Evolutionary conservation across 2,113 vertebrate genomes (phyloP).

Genomic region (Origma solitaria): DNA sequence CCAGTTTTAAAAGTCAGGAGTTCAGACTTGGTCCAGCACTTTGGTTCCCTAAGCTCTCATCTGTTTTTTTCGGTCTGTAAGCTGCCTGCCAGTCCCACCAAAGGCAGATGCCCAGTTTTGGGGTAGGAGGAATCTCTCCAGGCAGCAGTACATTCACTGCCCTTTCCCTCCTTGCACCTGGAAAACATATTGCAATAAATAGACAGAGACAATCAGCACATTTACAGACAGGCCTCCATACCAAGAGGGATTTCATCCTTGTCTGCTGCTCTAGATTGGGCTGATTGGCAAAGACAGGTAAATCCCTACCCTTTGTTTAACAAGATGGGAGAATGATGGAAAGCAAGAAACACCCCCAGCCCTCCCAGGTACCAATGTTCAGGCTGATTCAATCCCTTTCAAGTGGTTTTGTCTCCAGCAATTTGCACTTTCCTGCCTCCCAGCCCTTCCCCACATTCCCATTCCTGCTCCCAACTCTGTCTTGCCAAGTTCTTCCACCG

Average conservation of each 20-base stretch:
- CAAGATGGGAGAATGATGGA: neutral
- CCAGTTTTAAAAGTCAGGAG: neutral
- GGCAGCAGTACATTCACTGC: fast-evolving
- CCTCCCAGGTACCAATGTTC: neutral
- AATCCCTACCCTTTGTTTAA: neutral
- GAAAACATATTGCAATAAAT: neutral
- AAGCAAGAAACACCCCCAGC: neutral
- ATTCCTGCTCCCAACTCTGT: neutral
- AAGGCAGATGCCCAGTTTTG: neutral
- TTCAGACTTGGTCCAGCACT: neutral
- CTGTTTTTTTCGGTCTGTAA: neutral
- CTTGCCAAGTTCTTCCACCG: conserved; percentile 9
- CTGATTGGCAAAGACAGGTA: neutral
- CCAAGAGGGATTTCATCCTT: neutral
- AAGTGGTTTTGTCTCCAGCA: neutral
- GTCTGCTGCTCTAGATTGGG: neutral
- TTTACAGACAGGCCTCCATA: neutral
- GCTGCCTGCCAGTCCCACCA: neutral
- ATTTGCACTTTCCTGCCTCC: conserved; percentile 20
- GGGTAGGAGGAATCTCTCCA: neutral
- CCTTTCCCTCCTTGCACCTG: neutral
- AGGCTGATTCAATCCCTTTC: conserved; percentile 8
- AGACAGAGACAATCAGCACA: neutral
- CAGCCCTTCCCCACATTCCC: neutral
- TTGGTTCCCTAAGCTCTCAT: fast-evolving